Base-by-base conservation (phyloP, 2,797 vertebrate species). In the Phoeniculus purpureus region DNA sequence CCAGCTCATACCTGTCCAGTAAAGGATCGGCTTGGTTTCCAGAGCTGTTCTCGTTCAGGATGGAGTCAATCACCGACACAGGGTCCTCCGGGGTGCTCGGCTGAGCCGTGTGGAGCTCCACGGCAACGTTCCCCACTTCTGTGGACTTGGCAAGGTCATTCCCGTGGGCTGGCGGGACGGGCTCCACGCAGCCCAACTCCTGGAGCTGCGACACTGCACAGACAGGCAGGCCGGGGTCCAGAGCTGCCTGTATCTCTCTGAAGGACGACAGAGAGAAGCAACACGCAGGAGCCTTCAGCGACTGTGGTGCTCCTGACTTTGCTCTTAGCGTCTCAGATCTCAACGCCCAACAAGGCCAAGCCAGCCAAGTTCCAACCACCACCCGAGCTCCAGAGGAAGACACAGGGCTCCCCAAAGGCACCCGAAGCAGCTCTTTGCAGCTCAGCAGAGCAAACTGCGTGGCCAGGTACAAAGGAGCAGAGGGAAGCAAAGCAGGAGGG, bases 1-100 rank as follows among this genome's bases (percentile, higher is more conserved):
- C 18, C 51, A 65, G 51, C 52, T 17, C 51, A n/a, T 94, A 97
- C 97, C 96, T 97, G 85, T 97, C 94, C 67, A 96, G 89, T 54
- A 95, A 55, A 90, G 68, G 83, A 47, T 96, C 93, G 12, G 4
- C 92, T 15, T 89, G 93, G 79, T 47, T 90, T 60, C 87, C 77
- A 45, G 88, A 66, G 59, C 8, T 88, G 85, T 87, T 94, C 82
- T 97, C 96, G 1, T 81, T 97, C 75, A 97, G 84, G 81, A 96
- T 91, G 90, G 96, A 95, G 77, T 97, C 91, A 40, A 95, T 97
- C 66, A 97, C 89, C 3, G 92, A 90, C 32, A 93, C 96, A 0
- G 90, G 92, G 59, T 97, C 97, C 64, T 97, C 97, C 4, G 94
- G 54, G 58, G 83, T 16, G 27, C 9, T 89, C 40, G 74, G 74